Percentiles rank a stretch among this genome's conserved stretches.
These are phyloP conservation scores for Drosophila saltans DNA, from an alignment of 1,140 invertebrate species.

Conservation along the genomic window DNA sequence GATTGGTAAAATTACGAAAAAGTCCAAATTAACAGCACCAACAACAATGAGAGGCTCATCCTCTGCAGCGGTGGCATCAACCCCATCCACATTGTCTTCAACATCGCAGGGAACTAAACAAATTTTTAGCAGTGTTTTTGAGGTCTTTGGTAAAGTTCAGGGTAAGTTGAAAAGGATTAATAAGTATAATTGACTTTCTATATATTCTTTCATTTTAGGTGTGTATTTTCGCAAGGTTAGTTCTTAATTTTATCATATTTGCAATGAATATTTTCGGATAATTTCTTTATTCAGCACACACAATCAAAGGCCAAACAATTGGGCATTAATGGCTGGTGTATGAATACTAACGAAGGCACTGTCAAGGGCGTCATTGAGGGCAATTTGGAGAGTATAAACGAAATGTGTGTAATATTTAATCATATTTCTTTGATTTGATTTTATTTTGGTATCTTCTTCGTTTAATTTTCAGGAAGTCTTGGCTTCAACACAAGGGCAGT, in stretches of 20 bases:
- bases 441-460: background rate
- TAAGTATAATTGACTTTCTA: too few relatives aligned
- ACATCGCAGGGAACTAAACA: background rate
- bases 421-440: too few relatives aligned
- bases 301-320: constrained; percentile 48
- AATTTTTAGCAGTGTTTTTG: constrained; percentile 52
- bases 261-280: too few relatives aligned
- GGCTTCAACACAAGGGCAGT: constrained; percentile 64
- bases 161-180: constrained; percentile 26
- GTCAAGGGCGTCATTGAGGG: constrained; percentile 63
- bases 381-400: constrained; percentile 40
- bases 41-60: background rate
- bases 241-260: too few relatives aligned
- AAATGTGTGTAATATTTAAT: too few relatives aligned
- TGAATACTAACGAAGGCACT: constrained; percentile 57
- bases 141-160: constrained; percentile 56
- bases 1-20: constrained; percentile 48
- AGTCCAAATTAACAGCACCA: constrained; percentile 13
- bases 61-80: background rate
- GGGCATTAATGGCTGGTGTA: constrained; percentile 62
- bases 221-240: constrained; percentile 61
- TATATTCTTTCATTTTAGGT: constrained; percentile 11
- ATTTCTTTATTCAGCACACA: constrained; percentile 34
- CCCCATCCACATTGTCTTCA: background rate
- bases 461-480: constrained; percentile 42